Conservation (phyloP, 2,113 vertebrate species). For the Urocynchramus pylzowi region DNA sequence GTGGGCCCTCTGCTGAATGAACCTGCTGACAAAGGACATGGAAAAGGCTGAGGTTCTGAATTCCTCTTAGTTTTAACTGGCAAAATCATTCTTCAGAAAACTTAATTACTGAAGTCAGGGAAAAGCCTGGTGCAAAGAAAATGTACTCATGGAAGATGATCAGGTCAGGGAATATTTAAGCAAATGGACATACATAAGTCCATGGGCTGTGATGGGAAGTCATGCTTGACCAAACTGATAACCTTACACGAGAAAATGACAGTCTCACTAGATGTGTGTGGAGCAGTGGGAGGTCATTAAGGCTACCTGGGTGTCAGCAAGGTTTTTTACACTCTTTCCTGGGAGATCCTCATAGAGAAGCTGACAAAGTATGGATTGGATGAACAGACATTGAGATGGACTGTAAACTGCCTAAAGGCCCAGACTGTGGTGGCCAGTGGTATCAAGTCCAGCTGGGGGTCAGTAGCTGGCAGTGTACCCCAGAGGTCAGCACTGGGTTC, state of each 20-base stretch:
- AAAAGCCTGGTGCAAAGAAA: background rate
- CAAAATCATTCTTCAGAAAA: background rate
- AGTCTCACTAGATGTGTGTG: background rate
- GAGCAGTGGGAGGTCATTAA: fast-evolving
- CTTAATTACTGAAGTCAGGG: background rate
- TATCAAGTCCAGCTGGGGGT: background rate
- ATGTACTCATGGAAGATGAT: background rate
- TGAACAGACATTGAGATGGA: background rate
- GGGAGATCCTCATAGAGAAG: background rate
- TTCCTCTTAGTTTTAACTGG: background rate
- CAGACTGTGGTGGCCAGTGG: fast-evolving
- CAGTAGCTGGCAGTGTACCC: background rate
- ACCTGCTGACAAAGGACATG: background rate
- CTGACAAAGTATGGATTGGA: background rate
- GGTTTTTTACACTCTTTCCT: background rate
- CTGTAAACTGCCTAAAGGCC: background rate
- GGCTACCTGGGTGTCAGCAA: background rate
- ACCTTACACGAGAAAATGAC: background rate
- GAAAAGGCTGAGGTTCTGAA: background rate
- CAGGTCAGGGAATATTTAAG: background rate
- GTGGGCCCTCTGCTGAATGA: background rate
- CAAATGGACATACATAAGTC: background rate
- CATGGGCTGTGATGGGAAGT: background rate
- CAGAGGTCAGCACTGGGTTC: background rate
- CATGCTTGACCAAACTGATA: background rate